Conservation (phyloP, 2,797 vertebrate genomes). For the Ciconia nigra region DNA sequence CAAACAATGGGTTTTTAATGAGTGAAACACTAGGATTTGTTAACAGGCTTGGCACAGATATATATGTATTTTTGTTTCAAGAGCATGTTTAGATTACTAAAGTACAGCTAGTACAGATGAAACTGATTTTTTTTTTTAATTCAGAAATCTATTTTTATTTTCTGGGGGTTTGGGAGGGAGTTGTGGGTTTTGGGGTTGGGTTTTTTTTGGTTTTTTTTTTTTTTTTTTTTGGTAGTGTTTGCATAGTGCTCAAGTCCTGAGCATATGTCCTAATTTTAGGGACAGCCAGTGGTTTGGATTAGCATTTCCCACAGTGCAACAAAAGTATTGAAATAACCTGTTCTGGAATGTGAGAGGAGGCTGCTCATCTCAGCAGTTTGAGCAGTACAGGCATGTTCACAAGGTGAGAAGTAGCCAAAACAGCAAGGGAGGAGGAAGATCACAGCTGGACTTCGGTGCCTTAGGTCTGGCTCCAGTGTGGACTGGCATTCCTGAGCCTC, state of each 20-base stretch:
- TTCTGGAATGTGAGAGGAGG: background rate
- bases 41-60: background rate
- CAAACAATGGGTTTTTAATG: background rate
- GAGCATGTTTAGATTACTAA: background rate
- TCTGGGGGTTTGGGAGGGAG: background rate
- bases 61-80: background rate
- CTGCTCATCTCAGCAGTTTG: background rate
- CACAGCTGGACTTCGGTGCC: background rate
- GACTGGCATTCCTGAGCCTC: background rate
- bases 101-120: background rate
- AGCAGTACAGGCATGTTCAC: background rate
- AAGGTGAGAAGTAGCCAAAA: background rate
- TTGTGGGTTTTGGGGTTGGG: too few species aligned
- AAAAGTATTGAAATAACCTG: background rate
- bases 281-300: background rate
- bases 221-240: background rate
- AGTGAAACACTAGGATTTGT: background rate
- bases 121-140: background rate
- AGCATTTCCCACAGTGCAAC: background rate
- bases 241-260: background rate
- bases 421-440: background rate
- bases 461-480: background rate
- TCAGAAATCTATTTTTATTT: background rate
- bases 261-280: background rate
- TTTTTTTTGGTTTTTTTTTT: too few species aligned